Evolutionary conservation across 2,113 vertebrate genomes (phyloP).

Genomic region (Nothobranchius furzeri): DNA sequence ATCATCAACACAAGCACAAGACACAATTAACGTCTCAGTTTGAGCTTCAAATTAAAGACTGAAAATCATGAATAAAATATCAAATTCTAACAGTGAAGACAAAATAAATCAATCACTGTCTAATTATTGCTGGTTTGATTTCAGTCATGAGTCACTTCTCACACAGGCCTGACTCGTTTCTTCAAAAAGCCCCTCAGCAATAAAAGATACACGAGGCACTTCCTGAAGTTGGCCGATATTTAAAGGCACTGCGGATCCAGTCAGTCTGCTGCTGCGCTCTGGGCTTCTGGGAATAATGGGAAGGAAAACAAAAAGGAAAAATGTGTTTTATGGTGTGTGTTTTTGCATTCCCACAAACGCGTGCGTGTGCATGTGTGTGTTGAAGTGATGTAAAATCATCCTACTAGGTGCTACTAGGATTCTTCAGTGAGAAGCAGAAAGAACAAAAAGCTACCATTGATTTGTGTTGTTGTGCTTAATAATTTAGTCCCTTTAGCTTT

Average conservation of each 20-base stretch:
- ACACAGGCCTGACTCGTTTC: background rate
- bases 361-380: background rate
- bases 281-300: background rate
- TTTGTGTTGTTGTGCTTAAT: background rate
- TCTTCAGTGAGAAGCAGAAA: background rate
- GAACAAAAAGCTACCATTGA: background rate
- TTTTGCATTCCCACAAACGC: background rate
- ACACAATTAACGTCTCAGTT: no score
- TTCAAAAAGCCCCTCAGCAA: constrained; percentile 2
- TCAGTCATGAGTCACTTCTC: background rate
- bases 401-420: background rate
- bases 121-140: background rate
- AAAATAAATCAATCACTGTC: no score
- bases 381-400: background rate
- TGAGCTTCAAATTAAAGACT: background rate
- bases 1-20: background rate
- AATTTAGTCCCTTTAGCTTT: background rate
- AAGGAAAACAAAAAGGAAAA: background rate
- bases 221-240: background rate
- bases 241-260: constrained; percentile 8
- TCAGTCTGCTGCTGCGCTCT: background rate
- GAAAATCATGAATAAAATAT: background rate
- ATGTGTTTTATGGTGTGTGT: background rate
- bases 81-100: background rate
- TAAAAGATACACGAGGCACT: constrained; percentile 15